Percentiles rank a stretch among this genome's conserved stretches.
phyloP scores from a whole-genome alignment of 2,113 vertebrate genomes.

The Carassius gibelio region DNA sequence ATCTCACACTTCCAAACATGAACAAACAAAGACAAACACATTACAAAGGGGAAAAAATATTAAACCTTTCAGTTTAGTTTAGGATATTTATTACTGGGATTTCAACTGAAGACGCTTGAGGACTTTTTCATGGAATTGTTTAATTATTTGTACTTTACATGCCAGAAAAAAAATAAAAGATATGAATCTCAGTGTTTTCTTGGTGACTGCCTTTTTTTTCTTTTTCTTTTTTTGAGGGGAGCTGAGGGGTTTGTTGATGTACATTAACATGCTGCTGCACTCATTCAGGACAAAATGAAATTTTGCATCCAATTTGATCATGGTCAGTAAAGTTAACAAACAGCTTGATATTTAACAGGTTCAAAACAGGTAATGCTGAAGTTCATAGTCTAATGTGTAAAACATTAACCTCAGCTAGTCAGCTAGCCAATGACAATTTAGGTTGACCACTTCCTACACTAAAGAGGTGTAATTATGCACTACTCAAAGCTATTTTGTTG shows the following conservation, averaged over 20 bases:
- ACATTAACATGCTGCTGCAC: not conserved
- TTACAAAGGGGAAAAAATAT: conserved; percentile 70
- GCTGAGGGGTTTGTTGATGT: not conserved
- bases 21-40: conserved; percentile 78
- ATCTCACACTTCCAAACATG: conserved; percentile 80
- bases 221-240: not conserved
- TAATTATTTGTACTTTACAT: conserved; percentile 99
- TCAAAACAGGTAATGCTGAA: not conserved
- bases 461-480: not conserved
- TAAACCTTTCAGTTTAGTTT: conserved; percentile 88
- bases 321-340: not conserved
- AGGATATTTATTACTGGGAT: conserved; percentile 94
- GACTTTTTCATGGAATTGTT: conserved; percentile 98
- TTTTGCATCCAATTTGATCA: not conserved
- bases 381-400: not conserved
- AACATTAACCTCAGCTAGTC: conserved; percentile 6
- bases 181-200: conserved; percentile 81
- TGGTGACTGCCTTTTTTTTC: not conserved
- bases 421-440: not conserved
- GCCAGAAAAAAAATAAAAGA: conserved; percentile 90
- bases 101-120: conserved; percentile 91
- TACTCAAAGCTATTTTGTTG: not conserved
- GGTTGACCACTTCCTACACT: not conserved
- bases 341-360: not conserved
- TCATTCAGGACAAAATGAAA: not conserved